These are phyloP conservation scores for Trinorchestia longiramus DNA, from an alignment of 1,140 invertebrate genomes.

Conservation along the genomic window DNA sequence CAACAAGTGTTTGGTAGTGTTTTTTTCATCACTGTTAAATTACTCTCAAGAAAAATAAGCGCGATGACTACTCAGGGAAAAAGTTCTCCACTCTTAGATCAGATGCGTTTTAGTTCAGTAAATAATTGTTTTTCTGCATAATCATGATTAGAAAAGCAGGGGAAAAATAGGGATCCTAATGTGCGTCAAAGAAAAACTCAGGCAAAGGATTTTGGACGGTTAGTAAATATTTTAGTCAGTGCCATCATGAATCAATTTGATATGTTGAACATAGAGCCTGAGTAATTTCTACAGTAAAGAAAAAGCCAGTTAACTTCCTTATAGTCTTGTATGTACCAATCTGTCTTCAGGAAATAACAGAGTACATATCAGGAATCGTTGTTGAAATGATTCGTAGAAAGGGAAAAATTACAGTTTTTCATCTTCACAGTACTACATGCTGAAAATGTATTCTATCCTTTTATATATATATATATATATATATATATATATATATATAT, in stretches of 20 bases:
- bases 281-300: not conserved
- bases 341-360: too few species aligned
- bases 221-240: not conserved
- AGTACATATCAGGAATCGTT: too few species aligned
- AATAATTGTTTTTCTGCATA: not conserved
- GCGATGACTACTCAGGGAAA: not conserved
- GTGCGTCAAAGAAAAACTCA: not conserved
- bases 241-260: not conserved
- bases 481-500: too few species aligned
- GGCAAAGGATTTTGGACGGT: not conserved
- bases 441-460: too few species aligned
- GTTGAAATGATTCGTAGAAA: too few species aligned
- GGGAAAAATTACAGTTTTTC: too few species aligned
- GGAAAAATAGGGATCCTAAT: not conserved
- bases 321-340: not conserved
- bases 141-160: not conserved
- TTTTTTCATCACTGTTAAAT: not conserved
- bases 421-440: too few species aligned
- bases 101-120: not conserved
- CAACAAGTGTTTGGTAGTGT: not conserved
- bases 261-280: not conserved
- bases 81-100: not conserved
- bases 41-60: not conserved
- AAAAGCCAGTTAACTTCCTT: not conserved
- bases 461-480: too few species aligned